Evolutionary conservation across 2,888 invertebrate species (phyloP), one percentile per base, ranked within the genome.

Genomic region (Brassicogethes aeneus): DNA sequence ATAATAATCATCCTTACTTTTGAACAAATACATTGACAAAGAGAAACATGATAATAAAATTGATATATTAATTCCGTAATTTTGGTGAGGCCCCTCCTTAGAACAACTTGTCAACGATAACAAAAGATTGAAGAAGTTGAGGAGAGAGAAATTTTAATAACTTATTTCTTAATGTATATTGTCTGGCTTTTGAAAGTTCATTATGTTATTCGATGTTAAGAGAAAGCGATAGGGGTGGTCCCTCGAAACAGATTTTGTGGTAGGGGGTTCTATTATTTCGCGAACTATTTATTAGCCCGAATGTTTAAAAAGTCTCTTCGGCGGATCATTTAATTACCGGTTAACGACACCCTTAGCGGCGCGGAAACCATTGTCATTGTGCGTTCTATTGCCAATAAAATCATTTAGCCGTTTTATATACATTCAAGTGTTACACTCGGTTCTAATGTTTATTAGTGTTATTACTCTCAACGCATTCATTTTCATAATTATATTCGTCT

Each of bases 291-390:
- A 60, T 58, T 59, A 57, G 59, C 51, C 50, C 48, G 33, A 44
- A 45, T 51, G 56, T 60, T 57, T 53, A 60, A 62, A 59, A 61
- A 61, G 51, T 57, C 55, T 60, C 61, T 61, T 57, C 60, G 57
- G 60, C 60, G 54, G 55, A 53, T 62, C 61, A 61, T 64, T 66
- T 66, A 64, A 65, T 65, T 64, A 64, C 61, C 62, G 61, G 60
- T 62, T 65, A 64, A 66, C 64, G 62, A 59, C 62, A 62, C 66
- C 62, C 64, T 50, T 47, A 61, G 56, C 54, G 60, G 55, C 54
- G 46, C n/a, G 45, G 50, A 51, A 51, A 51, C 57, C 45, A 60
- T 60, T 57, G 55, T 57, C 57, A 57, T 55, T 60, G 59, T 54
- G 57, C 55, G 50, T 53, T 51, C 55, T 56, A 59, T 57, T 56